Conservation (phyloP, 1,140 invertebrate genomes). For the Philotrypesis tridentata region DNA sequence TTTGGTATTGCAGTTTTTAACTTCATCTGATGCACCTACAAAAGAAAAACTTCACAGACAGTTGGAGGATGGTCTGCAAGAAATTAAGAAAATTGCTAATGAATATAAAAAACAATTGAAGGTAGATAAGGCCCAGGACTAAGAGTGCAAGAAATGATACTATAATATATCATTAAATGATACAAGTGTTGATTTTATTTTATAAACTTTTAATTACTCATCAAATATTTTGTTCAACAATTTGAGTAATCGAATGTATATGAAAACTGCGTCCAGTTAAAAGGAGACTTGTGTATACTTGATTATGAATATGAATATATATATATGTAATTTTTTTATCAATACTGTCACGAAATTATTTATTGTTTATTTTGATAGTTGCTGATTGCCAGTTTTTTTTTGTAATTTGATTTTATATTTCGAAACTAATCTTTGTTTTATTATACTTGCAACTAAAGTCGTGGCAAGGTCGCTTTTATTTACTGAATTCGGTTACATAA, state of each 20-base stretch:
- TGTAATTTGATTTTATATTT: not conserved
- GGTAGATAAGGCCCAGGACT: conserved; percentile 55
- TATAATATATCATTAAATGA: not conserved
- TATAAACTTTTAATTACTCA: conserved; percentile 1
- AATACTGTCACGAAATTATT: no score
- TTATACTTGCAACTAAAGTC: not conserved
- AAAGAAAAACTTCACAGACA: conserved; percentile 67
- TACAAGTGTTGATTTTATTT: conserved; percentile 31
- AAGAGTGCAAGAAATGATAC: conserved; percentile 34
- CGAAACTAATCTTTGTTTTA: not conserved
- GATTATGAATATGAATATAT: no score
- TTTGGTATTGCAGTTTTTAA: conserved; percentile 78
- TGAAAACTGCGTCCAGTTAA: conserved; percentile 5
- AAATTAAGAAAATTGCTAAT: conserved; percentile 75
- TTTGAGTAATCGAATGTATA: conserved; percentile 12
- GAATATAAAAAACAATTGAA: conserved; percentile 71
- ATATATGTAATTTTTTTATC: no score
- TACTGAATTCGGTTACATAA: not conserved
- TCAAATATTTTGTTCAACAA: not conserved
- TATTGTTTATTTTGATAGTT: no score
- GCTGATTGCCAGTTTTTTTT: not conserved
- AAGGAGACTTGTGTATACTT: no score
- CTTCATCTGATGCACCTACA: conserved; percentile 67
- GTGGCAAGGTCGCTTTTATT: not conserved
- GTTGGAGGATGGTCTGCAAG: conserved; percentile 66